Evolutionary conservation across 2,888 invertebrate genomes (phyloP).

Genomic region (Melinopterus prodromus): DNA sequence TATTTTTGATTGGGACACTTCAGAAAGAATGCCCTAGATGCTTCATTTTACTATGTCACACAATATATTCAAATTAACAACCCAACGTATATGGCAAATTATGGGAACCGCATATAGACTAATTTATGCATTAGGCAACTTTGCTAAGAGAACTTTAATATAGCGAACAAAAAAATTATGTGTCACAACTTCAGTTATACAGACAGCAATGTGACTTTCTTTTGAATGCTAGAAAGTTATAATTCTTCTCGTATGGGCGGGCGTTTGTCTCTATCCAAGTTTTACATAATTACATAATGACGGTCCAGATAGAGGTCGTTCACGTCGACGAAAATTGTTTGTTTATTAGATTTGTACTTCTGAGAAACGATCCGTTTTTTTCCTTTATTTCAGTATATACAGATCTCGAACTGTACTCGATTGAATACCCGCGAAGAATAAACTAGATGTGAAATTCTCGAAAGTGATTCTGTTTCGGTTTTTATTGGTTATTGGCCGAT

Average conservation of each 20-base stretch:
- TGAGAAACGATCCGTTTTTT: not conserved
- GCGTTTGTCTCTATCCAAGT: not conserved
- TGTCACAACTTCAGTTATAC: not conserved
- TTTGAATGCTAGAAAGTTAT: not conserved
- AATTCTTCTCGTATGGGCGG: not conserved
- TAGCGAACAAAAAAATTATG: not conserved
- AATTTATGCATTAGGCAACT: not conserved
- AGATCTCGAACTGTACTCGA: not conserved
- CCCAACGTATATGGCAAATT: not conserved
- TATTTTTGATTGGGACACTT: too few relatives aligned
- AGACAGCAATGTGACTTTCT: not conserved
- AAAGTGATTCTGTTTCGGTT: not conserved
- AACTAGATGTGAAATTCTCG: not conserved
- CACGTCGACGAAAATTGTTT: not conserved
- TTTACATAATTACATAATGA: not conserved
- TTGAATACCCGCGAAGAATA: not conserved
- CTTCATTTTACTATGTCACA: too few relatives aligned
- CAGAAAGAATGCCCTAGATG: too few relatives aligned
- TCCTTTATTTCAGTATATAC: not conserved
- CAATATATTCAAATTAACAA: not conserved
- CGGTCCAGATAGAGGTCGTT: conserved; percentile 4
- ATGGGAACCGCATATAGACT: not conserved
- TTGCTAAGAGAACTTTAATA: not conserved
- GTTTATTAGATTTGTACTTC: not conserved
- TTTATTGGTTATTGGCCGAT: not conserved